Evolutionary conservation across 2,888 invertebrate genomes (phyloP), one percentile per base, ranked within the genome.

Genomic region (Aromia moschata): DNA sequence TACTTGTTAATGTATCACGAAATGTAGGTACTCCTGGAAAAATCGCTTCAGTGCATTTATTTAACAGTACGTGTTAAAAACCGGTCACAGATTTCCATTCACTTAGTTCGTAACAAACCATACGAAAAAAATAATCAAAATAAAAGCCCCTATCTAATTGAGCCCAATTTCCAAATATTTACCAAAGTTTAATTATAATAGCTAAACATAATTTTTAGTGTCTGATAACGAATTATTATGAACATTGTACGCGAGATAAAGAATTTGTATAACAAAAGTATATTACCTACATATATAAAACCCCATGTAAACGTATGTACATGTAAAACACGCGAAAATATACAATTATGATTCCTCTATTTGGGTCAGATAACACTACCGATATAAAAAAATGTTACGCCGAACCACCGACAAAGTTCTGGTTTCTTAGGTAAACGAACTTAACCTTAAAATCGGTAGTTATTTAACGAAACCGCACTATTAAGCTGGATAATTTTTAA

Each of bases 401-500:
- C 10, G 16, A 40, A 10, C 16, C 7, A 17, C 10, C n/a, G n/a
- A n/a, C n/a, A n/a, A n/a, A n/a, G 15, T 40, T 9, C n/a, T 10
- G 40, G 17, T 17, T 15, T 1, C n/a, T 9, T 10, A 38, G 49
- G 49, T 49, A 49, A 40, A 49, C 38, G 49, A 49, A 49, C 49
- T 38, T 49, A 49, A 49, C 49, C 49, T 49, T 20, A 49, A 37
- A 49, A 18, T 49, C 10, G 14, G 12, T 17, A 11, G 37, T 36
- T 16, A 40, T 7, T 40, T 47, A 18, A 33, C 33, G 5, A 38
- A 38, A 38, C 37, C 38, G 37, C 38, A 38, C n/a, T 25, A 17
- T 5, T n/a, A n/a, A n/a, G n/a, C n/a, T n/a, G n/a, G n/a, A n/a
- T n/a, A n/a, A n/a, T n/a, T n/a, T n/a, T n/a, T n/a, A n/a, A n/a